Evolutionary conservation across 2,888 invertebrate genomes (phyloP).

Genomic region (Euzophera pinguis): DNA sequence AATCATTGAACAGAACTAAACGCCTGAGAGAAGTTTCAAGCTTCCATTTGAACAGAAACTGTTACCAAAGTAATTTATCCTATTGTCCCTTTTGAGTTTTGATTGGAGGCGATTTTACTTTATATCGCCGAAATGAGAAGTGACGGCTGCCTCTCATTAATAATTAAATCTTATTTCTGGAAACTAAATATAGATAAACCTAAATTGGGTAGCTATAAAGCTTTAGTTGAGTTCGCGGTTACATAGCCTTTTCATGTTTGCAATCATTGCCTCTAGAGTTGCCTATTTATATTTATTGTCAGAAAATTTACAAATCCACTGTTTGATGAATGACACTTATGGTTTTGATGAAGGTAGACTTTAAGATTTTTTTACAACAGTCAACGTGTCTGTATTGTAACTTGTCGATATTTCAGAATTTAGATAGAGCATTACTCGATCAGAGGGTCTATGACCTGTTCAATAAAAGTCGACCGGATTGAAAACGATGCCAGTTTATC

Average conservation of each 20-base stretch:
- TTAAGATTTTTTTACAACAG: no score
- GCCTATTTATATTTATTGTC: no score
- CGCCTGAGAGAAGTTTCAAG: not conserved
- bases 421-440: no score
- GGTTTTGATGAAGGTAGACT: no score
- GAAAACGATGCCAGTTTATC: conserved; percentile 7
- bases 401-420: no score
- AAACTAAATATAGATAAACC: no score
- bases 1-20: not conserved
- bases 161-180: not conserved
- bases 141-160: not conserved
- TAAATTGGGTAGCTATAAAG: no score
- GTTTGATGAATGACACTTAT: not conserved
- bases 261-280: no score
- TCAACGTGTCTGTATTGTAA: no score
- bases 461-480: not conserved
- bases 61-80: conserved; percentile 8
- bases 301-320: no score
- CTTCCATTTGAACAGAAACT: not conserved
- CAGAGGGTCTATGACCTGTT: not conserved
- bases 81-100: not conserved
- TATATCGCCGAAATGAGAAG: not conserved
- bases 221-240: no score
- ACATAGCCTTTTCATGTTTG: no score
- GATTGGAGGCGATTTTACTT: not conserved